Evolutionary conservation across 2,113 vertebrate species (phyloP).

Genomic region (Elephas maximus): DNA sequence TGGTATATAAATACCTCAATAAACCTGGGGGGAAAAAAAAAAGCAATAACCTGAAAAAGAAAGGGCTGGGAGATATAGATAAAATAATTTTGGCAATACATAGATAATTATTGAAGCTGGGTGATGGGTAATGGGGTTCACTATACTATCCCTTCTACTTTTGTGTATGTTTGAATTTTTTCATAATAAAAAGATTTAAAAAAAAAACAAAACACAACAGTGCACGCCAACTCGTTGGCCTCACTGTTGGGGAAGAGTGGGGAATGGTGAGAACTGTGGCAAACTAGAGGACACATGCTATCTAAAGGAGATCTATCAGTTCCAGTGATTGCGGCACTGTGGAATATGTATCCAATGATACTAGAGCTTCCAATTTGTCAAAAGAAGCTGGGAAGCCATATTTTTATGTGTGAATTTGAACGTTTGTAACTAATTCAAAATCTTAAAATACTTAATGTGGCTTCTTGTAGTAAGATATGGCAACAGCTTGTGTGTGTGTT

Average conservation of each 20-base stretch:
- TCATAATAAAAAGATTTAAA: not conserved
- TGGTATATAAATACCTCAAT: not conserved
- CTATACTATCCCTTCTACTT: not conserved
- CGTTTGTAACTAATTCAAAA: conserved; percentile 27
- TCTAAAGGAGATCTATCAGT: not conserved
- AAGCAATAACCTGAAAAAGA: not conserved
- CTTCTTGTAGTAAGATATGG: not conserved
- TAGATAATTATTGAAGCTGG: not conserved
- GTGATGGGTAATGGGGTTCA: not conserved
- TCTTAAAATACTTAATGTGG: not conserved
- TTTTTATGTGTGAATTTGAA: not conserved
- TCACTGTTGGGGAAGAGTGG: not conserved
- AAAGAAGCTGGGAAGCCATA: not conserved
- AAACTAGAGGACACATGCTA: not conserved
- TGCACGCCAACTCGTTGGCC: not conserved
- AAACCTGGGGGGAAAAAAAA: not conserved
- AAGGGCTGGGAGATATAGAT: not conserved
- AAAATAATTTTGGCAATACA: not conserved
- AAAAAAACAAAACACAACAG: not conserved
- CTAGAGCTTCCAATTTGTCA: not conserved
- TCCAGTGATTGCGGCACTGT: not conserved
- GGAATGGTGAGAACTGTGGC: not conserved
- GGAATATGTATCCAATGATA: not conserved
- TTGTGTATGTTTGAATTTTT: not conserved
- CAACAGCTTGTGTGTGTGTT: not conserved